Conservation (phyloP, 2,888 invertebrate species). For the Pyralis farinalis region DNA sequence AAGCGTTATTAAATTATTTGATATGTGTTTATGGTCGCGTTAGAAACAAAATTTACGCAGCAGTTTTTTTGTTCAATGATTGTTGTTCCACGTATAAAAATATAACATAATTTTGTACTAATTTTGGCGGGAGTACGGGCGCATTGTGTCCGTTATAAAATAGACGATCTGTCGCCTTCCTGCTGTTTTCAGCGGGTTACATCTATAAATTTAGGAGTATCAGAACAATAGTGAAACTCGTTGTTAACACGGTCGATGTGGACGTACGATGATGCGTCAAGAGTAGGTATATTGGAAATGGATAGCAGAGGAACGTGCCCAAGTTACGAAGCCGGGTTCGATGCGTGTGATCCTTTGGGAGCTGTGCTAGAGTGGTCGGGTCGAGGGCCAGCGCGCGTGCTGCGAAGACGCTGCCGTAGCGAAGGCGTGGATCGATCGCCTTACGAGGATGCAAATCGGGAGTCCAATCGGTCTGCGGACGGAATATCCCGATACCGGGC, state of each 20-base stretch:
- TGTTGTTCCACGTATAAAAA: slow-evolving; percentile 36
- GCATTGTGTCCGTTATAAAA: slow-evolving; percentile 51
- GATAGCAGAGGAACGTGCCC: slow-evolving; percentile 69
- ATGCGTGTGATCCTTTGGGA: slow-evolving; percentile 67
- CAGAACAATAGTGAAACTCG: slow-evolving; percentile 64
- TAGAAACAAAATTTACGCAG: slow-evolving; percentile 15
- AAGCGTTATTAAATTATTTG: slow-evolving; percentile 3
- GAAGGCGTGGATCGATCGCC: slow-evolving; percentile 74
- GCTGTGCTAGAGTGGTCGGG: slow-evolving; percentile 64
- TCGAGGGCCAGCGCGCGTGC: slow-evolving; percentile 60
- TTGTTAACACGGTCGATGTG: slow-evolving; percentile 60
- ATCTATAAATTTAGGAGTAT: slow-evolving; percentile 65
- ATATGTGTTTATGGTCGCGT: slow-evolving; percentile 4
- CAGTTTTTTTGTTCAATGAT: slow-evolving; percentile 30
- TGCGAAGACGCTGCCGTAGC: slow-evolving; percentile 74
- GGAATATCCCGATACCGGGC: slow-evolving; percentile 45
- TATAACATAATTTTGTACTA: slow-evolving; percentile 48
- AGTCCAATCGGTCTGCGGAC: slow-evolving; percentile 51
- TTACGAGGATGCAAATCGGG: slow-evolving; percentile 67
- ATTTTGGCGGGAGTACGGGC: slow-evolving; percentile 73
- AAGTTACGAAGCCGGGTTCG: slow-evolving; percentile 71
- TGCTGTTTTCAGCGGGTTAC: slow-evolving; percentile 50
- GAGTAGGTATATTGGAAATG: slow-evolving; percentile 65
- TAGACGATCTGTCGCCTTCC: slow-evolving; percentile 67
- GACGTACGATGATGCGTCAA: slow-evolving; percentile 64